Percentiles rank a stretch among this genome's conserved stretches.
Conservation (phyloP, 2,113 vertebrate species). For the Tetraodon nigroviridis region DNA sequence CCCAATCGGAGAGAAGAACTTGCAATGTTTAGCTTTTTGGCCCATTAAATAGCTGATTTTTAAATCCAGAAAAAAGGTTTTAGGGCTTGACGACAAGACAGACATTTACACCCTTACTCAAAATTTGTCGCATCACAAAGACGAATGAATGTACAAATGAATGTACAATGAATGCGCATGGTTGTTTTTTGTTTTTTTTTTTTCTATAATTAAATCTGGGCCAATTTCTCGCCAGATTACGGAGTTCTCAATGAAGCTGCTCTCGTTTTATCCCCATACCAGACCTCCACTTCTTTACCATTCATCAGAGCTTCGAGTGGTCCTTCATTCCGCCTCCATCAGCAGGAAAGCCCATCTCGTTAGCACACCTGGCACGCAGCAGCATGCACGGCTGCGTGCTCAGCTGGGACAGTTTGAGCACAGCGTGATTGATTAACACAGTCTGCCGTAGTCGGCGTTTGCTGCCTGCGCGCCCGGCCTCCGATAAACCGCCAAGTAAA, state of each 20-base stretch:
- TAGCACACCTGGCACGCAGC: constrained; percentile 33
- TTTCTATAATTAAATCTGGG: too few relatives aligned
- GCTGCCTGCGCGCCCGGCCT: constrained; percentile 28
- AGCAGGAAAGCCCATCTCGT: constrained; percentile 34
- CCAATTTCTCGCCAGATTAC: not conserved
- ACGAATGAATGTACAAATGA: too few relatives aligned
- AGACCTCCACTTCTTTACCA: constrained; percentile 8
- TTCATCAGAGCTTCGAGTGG: not conserved
- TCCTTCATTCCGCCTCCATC: constrained; percentile 21
- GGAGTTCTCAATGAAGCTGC: not conserved
- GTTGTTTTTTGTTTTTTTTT: too few relatives aligned
- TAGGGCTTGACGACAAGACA: too few relatives aligned
- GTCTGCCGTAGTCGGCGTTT: constrained; percentile 43
- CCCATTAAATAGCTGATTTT: too few relatives aligned
- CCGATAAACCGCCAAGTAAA: constrained; percentile 43
- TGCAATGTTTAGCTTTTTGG: too few relatives aligned
- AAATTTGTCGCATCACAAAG: too few relatives aligned
- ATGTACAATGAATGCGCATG: too few relatives aligned
- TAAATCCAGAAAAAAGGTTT: too few relatives aligned
- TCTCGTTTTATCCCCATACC: not conserved
- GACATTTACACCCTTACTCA: too few relatives aligned
- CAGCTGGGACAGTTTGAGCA: constrained; percentile 62
- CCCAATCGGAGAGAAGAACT: too few relatives aligned
- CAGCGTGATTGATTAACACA: constrained; percentile 60
- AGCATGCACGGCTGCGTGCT: constrained; percentile 24